These are phyloP conservation scores for Pteropus alecto DNA, from an alignment of 2,113 vertebrate species.

Conservation along the genomic window DNA sequence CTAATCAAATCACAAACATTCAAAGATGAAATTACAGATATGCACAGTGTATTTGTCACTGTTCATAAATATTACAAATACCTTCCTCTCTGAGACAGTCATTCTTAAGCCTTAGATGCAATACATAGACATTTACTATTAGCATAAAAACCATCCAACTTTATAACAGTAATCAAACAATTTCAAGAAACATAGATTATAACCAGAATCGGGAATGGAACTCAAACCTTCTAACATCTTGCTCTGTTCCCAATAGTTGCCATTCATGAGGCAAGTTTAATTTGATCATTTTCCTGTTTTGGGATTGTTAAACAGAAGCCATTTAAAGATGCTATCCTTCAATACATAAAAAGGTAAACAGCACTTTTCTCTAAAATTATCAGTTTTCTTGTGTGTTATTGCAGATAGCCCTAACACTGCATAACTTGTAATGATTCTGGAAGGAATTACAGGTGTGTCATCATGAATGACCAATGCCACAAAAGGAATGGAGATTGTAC, in stretches of 20 bases:
- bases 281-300: background rate
- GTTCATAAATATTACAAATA: conserved; percentile 22
- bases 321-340: background rate
- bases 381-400: too few relatives aligned
- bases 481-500: background rate
- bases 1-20: conserved; percentile 59
- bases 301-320: background rate
- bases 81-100: background rate
- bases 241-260: background rate
- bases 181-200: background rate
- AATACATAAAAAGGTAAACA: background rate
- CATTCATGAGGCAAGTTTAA: background rate
- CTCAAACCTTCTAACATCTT: background rate
- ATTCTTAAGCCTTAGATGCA: conserved; percentile 29
- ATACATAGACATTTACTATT: conserved; percentile 9
- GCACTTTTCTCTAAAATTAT: background rate
- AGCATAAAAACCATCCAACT: background rate
- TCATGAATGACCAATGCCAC: background rate
- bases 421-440: background rate
- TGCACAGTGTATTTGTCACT: conserved; percentile 77
- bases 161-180: background rate
- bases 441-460: background rate
- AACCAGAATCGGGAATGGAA: background rate
- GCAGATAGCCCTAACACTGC: background rate
- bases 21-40: conserved; percentile 63